Percentiles rank a stretch among this genome's conserved stretches.
Conservation (phyloP, 1,140 invertebrate genomes). For the Formica selysi region DNA sequence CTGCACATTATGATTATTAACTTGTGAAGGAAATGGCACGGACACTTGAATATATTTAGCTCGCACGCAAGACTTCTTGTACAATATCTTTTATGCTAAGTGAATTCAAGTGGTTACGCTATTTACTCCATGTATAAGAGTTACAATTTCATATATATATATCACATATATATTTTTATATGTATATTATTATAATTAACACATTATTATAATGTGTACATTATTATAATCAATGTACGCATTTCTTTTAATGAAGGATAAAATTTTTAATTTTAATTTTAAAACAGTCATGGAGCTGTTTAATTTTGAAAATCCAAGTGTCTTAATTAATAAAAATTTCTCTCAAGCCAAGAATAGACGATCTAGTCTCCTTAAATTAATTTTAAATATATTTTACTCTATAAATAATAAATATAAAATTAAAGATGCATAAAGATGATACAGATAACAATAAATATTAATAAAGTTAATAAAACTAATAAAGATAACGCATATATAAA, state of each 20-base stretch:
- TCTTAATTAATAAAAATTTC: background rate
- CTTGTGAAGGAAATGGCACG: slow-evolving; percentile 20
- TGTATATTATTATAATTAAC: background rate
- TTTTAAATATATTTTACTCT: background rate
- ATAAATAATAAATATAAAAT: slow-evolving; percentile 25
- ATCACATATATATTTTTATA: background rate
- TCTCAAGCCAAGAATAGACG: background rate
- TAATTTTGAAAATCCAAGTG: background rate
- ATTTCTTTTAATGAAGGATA: background rate
- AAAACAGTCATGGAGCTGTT: background rate
- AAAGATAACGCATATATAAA: background rate
- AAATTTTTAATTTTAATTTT: slow-evolving; percentile 2
- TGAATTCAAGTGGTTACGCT: background rate
- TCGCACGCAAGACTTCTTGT: slow-evolving; percentile 2
- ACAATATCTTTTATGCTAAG: background rate
- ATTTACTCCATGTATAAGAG: background rate
- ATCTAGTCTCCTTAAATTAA: background rate
- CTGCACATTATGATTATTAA: slow-evolving; percentile 19
- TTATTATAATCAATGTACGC: background rate
- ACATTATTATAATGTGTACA: too few species aligned
- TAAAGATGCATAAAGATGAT: too few species aligned
- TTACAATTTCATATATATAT: background rate
- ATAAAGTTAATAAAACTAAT: background rate
- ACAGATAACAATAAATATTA: background rate
- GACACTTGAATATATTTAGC: slow-evolving; percentile 45